A percentile compares a stretch with the other conserved stretches of the same genome.
phyloP scores from a whole-genome alignment of 1,140 invertebrate species.

The Drosophila setifemur region DNA sequence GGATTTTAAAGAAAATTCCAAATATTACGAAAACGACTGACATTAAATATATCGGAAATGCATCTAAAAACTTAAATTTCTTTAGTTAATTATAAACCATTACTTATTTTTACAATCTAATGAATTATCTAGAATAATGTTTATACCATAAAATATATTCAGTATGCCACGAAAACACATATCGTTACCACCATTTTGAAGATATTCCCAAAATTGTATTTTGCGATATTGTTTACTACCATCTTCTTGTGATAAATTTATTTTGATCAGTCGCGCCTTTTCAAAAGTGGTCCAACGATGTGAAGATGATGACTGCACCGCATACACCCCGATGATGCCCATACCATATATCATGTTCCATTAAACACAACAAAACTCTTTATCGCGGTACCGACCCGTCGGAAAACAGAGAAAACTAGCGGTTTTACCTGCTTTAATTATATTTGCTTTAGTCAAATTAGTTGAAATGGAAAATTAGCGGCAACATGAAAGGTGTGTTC shows the following conservation, averaged over 20 bases:
- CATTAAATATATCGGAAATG: no score
- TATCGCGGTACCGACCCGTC: constrained; percentile 27
- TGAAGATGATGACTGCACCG: constrained; percentile 1
- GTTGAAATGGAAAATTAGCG: constrained; percentile 66
- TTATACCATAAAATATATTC: neutral
- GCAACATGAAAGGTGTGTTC: constrained; percentile 53
- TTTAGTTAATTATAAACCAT: no score
- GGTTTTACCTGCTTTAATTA: constrained; percentile 74
- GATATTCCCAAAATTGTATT: neutral
- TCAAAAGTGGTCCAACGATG: neutral
- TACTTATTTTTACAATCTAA: no score
- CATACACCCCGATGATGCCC: neutral
- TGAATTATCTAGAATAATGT: no score
- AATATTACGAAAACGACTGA: no score
- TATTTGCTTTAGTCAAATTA: constrained; percentile 75
- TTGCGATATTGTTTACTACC: neutral
- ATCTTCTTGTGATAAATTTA: neutral
- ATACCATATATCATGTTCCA: constrained; percentile 4
- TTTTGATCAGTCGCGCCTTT: neutral
- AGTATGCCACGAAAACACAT: neutral
- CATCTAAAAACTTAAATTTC: no score
- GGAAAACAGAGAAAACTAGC: constrained; percentile 53
- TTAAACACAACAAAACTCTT: constrained; percentile 16
- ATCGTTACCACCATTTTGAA: neutral
- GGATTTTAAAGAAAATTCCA: no score